These are phyloP conservation scores for Pteropus alecto DNA, from an alignment of 2,113 vertebrate species.

Conservation along the genomic window DNA sequence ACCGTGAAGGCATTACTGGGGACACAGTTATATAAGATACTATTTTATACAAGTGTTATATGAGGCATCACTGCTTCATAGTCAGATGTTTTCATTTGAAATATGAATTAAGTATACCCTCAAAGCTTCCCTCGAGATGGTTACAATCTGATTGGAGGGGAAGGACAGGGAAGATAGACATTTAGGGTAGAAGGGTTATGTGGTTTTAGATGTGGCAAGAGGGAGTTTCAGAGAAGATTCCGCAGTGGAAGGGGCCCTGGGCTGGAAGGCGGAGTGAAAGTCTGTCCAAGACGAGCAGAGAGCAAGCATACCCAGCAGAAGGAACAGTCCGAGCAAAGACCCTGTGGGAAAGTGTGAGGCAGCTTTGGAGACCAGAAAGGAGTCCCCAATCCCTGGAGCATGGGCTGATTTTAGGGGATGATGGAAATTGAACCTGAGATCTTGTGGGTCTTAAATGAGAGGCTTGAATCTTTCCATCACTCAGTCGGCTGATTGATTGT, in stretches of 20 bases:
- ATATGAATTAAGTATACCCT: not conserved
- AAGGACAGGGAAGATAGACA: not conserved
- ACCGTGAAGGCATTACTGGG: not conserved
- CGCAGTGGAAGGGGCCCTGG: not conserved
- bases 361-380: not conserved
- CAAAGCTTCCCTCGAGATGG: not conserved
- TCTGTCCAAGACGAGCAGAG: fast-evolving
- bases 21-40: not conserved
- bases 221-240: not conserved
- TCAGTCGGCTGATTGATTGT: no score
- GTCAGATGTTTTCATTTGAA: not conserved
- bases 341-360: not conserved
- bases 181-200: not conserved
- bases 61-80: not conserved
- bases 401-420: not conserved
- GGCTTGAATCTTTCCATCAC: not conserved
- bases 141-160: not conserved
- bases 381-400: not conserved
- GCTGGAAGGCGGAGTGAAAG: not conserved
- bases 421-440: not conserved
- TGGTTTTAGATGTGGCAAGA: not conserved
- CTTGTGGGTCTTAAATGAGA: not conserved
- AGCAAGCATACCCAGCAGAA: fast-evolving
- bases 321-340: not conserved
- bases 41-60: not conserved